These are phyloP conservation scores for Oreohelix idahoensis DNA, from an alignment of 1,140 invertebrate species.

Conservation along the genomic window DNA sequence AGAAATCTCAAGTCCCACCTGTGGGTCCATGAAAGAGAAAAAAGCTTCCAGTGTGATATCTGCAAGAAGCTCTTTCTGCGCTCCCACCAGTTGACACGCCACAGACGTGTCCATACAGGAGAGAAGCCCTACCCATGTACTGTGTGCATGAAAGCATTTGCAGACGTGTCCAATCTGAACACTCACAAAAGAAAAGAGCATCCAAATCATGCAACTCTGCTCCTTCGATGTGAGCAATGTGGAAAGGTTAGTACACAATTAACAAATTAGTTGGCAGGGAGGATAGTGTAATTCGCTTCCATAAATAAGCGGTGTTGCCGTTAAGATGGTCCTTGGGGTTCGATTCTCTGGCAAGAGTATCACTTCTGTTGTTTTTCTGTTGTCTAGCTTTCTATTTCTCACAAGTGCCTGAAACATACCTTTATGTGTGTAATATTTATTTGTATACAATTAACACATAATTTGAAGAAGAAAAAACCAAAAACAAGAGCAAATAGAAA, in stretches of 20 bases:
- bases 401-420: too few relatives aligned
- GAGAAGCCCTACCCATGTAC: slow-evolving; percentile 17
- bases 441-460: too few relatives aligned
- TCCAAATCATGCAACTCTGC: background rate
- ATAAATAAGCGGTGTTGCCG: too few relatives aligned
- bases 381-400: too few relatives aligned
- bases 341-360: too few relatives aligned
- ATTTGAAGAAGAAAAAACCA: too few relatives aligned
- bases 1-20: slow-evolving; percentile 23
- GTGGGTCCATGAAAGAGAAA: slow-evolving; percentile 27
- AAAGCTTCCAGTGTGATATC: background rate
- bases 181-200: slow-evolving; percentile 24
- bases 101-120: slow-evolving; percentile 10
- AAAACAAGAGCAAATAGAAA: too few relatives aligned
- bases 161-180: slow-evolving; percentile 22
- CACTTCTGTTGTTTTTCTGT: too few relatives aligned
- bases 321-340: too few relatives aligned
- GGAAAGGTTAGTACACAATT: slow-evolving; percentile 8
- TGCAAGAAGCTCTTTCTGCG: slow-evolving; percentile 16
- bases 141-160: slow-evolving; percentile 13
- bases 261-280: too few relatives aligned
- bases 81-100: slow-evolving; percentile 18
- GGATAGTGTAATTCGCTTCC: too few relatives aligned
- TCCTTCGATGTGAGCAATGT: background rate
- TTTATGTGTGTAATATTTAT: too few relatives aligned